Evolutionary conservation across 2,113 vertebrate species (phyloP).

Genomic region (Xerus inauris): DNA sequence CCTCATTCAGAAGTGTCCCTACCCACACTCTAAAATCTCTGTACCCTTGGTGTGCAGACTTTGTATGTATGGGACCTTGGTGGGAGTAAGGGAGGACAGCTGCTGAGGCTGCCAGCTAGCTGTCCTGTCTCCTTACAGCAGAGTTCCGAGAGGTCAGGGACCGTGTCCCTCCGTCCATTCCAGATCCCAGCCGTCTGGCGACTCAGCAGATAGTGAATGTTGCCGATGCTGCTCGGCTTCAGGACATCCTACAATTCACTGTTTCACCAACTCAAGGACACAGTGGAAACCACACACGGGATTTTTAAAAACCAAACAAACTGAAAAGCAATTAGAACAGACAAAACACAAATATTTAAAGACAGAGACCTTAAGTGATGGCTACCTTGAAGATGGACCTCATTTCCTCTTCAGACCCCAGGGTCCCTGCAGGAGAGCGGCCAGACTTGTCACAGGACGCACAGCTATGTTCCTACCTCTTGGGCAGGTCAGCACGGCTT

Average conservation of each 20-base stretch:
- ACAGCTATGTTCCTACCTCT: accelerated
- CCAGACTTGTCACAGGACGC: accelerated
- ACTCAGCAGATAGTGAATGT: constrained; percentile 62
- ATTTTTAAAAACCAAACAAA: constrained; percentile 62
- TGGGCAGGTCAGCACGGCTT: accelerated
- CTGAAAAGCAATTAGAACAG: constrained; percentile 6
- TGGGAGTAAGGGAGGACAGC: background rate
- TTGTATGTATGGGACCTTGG: background rate
- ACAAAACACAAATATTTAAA: constrained; percentile 33
- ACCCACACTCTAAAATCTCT: background rate
- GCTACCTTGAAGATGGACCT: background rate
- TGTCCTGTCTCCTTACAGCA: background rate
- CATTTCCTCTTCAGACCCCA: background rate
- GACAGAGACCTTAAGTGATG: background rate
- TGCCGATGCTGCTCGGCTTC: background rate
- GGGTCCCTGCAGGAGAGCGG: background rate
- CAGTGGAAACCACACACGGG: constrained; percentile 34
- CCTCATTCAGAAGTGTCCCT: background rate
- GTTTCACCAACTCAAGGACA: constrained; percentile 69
- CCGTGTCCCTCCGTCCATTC: constrained; percentile 34
- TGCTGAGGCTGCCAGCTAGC: constrained; percentile 14
- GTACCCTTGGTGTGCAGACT: too few species aligned
- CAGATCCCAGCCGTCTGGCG: constrained; percentile 66
- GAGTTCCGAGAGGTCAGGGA: constrained; percentile 58
- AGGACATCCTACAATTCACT: background rate